phyloP scores from a whole-genome alignment of 2,113 vertebrate species.

The Corynorhinus townsendii region DNA sequence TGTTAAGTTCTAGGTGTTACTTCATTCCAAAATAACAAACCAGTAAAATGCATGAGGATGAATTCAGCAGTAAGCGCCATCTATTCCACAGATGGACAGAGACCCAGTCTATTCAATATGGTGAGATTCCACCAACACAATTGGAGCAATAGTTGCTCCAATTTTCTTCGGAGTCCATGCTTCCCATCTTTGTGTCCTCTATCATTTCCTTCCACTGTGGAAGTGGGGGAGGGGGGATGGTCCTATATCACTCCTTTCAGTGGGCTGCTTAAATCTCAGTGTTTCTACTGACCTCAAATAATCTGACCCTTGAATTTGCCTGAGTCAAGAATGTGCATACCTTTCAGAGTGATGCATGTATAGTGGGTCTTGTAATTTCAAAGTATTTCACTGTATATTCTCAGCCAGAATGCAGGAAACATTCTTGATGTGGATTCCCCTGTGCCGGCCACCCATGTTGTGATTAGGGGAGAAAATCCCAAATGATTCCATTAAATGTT shows the following conservation, averaged over 20 bases:
- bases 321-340: constrained; percentile 30
- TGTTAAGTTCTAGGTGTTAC: constrained; percentile 1
- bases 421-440: background rate
- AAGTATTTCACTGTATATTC: constrained; percentile 39
- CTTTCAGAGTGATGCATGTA: constrained; percentile 40
- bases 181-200: background rate
- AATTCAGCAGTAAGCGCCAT: background rate
- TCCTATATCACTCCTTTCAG: background rate
- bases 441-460: constrained; percentile 46
- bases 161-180: constrained; percentile 11
- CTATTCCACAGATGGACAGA: background rate
- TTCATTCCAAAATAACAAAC: constrained; percentile 12
- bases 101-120: constrained; percentile 9
- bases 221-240: background rate
- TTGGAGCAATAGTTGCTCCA: background rate
- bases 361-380: constrained; percentile 32
- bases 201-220: background rate
- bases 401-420: constrained; percentile 41
- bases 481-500: constrained; percentile 56
- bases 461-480: constrained; percentile 8
- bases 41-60: background rate
- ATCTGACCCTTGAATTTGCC: constrained; percentile 46
- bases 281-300: background rate
- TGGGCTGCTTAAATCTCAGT: background rate
- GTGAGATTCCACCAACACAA: constrained; percentile 24